Percentiles rank a stretch among this genome's conserved stretches.
Conservation (phyloP, 1,140 invertebrate genomes). For the Tribolium madens region DNA sequence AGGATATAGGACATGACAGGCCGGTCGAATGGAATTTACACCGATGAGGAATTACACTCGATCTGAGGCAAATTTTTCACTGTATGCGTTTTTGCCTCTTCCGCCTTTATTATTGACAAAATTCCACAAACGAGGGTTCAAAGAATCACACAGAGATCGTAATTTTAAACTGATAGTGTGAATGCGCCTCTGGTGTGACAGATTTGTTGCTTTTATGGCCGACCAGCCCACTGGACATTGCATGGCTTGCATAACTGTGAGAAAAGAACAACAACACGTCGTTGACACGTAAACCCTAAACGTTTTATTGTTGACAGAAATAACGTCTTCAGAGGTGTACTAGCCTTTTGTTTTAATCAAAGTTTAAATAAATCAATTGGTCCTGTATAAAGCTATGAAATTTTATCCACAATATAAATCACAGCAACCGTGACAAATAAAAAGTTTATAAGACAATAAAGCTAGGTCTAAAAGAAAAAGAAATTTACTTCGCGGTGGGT, state of each 20-base stretch:
- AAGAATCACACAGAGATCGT: not conserved
- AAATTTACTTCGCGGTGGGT: not conserved
- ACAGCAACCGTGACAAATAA: not conserved
- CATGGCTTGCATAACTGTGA: not conserved
- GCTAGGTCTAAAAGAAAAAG: not conserved
- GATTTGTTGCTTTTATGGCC: not conserved
- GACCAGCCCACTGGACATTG: not conserved
- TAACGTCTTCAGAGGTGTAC: not conserved
- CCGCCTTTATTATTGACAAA: constrained; percentile 2
- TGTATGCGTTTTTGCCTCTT: not conserved
- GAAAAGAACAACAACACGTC: not conserved
- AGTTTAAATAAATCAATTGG: not conserved
- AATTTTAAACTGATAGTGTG: not conserved
- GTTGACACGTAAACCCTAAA: not conserved
- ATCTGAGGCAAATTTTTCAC: constrained; percentile 10
- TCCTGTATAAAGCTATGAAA: not conserved
- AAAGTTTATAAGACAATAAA: not conserved
- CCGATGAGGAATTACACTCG: constrained; percentile 22
- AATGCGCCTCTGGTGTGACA: not conserved
- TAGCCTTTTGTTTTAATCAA: not conserved
- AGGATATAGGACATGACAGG: constrained; percentile 44
- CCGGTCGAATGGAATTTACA: constrained; percentile 43
- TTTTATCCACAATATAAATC: not conserved
- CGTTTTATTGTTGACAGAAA: not conserved
- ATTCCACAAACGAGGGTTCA: constrained; percentile 12